Evolutionary conservation across 2,888 invertebrate species (phyloP).

Genomic region (Helleia helle): DNA sequence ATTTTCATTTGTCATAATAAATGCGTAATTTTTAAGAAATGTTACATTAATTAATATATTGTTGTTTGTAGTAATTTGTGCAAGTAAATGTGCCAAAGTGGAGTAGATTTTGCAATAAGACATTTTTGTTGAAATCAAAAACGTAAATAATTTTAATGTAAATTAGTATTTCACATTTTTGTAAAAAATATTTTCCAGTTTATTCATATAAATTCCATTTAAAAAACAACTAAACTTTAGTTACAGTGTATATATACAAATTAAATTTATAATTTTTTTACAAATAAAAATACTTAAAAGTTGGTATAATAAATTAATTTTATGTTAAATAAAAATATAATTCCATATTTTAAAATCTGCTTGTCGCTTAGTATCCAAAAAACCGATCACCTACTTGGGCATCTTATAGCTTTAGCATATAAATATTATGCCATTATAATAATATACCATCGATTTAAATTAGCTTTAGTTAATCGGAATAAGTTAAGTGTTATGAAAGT

Average conservation of each 20-base stretch:
- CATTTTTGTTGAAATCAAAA: conserved; percentile 20
- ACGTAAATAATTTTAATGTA: conserved; percentile 16
- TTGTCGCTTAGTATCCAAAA: too few species aligned
- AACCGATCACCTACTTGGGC: neutral
- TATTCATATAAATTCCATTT: too few species aligned
- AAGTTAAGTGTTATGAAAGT: conserved; percentile 8
- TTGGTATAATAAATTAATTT: too few species aligned
- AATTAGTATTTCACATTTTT: conserved; percentile 12
- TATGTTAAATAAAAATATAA: too few species aligned
- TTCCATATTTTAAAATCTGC: too few species aligned
- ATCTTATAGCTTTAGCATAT: conserved; percentile 1
- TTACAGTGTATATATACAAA: too few species aligned
- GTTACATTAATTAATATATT: neutral
- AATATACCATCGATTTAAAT: conserved; percentile 9
- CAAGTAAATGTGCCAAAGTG: conserved; percentile 54
- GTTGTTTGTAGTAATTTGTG: conserved; percentile 21
- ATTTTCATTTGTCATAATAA: too few species aligned
- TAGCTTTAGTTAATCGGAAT: conserved; percentile 16
- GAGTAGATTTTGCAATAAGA: conserved; percentile 45
- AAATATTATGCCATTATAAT: conserved; percentile 8
- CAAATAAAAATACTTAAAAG: too few species aligned
- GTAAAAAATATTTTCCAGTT: too few species aligned
- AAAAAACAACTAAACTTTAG: too few species aligned
- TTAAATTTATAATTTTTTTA: too few species aligned
- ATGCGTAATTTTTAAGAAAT: too few species aligned